These are phyloP conservation scores for Entomobrya proxima DNA, from an alignment of 2,888 invertebrate genomes.

Conservation along the genomic window DNA sequence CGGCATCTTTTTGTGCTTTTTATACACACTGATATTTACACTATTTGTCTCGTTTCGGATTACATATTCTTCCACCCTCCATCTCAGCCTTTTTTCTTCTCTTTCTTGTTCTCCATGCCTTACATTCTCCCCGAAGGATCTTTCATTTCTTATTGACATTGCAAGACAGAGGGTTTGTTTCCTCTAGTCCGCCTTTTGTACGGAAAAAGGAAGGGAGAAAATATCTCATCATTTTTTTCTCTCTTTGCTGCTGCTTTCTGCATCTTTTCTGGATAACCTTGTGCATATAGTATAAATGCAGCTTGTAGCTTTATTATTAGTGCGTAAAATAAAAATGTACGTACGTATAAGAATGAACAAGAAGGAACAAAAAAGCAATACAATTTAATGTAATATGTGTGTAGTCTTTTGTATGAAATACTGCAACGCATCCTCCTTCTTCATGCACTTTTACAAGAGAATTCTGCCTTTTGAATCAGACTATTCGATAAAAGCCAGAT, in stretches of 20 bases:
- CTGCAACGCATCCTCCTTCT: not conserved
- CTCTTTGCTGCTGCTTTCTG: no score
- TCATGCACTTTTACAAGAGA: not conserved
- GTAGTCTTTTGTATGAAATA: slow-evolving; percentile 3
- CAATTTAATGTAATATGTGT: not conserved
- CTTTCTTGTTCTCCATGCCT: not conserved
- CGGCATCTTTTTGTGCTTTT: not conserved
- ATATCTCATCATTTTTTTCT: slow-evolving; percentile 30
- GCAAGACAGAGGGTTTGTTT: slow-evolving; percentile 45
- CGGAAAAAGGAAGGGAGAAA: slow-evolving; percentile 9
- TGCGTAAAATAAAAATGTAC: slow-evolving; percentile 27
- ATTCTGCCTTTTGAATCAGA: slow-evolving; percentile 2
- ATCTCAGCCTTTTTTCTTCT: not conserved
- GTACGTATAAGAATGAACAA: slow-evolving; percentile 11
- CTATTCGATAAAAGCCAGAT: slow-evolving; percentile 35
- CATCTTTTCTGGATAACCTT: no score
- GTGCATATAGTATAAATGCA: not conserved
- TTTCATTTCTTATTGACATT: slow-evolving; percentile 60
- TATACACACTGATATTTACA: slow-evolving; percentile 58
- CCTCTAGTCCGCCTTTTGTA: slow-evolving; percentile 8
- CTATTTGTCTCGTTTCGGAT: slow-evolving; percentile 62
- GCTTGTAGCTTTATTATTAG: no score
- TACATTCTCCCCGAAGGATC: slow-evolving; percentile 58
- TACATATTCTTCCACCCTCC: slow-evolving; percentile 42
- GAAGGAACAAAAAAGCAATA: not conserved